Evolutionary conservation across 2,113 vertebrate genomes (phyloP).

Genomic region (Phalacrocorax pelagicus): DNA sequence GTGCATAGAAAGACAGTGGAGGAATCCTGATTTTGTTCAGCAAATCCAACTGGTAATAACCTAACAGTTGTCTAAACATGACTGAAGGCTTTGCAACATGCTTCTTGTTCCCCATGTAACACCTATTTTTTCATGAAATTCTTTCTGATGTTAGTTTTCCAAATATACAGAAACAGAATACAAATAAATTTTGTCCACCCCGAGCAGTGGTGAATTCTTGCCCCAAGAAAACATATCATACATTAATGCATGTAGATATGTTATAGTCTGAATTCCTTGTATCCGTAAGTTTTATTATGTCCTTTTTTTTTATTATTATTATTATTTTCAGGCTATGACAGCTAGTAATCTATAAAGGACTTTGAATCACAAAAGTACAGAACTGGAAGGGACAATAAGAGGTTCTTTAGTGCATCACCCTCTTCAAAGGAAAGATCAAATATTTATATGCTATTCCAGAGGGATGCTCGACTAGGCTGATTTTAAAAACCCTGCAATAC

Average conservation of each 20-base stretch:
- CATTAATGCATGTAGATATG: neutral
- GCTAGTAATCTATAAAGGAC: neutral
- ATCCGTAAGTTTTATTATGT: neutral
- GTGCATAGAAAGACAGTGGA: neutral
- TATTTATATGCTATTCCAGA: constrained; percentile 10
- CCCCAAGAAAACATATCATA: neutral
- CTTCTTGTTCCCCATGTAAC: neutral
- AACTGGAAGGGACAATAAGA: neutral
- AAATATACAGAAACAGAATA: neutral
- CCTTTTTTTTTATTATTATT: neutral
- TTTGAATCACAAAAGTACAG: neutral
- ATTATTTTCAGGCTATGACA: neutral
- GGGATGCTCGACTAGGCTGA: neutral
- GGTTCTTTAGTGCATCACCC: neutral
- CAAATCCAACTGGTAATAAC: neutral
- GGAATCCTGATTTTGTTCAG: neutral
- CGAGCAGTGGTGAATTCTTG: neutral
- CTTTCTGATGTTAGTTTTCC: neutral
- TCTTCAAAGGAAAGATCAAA: constrained; percentile 26
- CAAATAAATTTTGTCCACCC: neutral
- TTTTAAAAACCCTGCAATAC: constrained; percentile 15
- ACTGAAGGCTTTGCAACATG: neutral
- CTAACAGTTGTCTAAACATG: neutral
- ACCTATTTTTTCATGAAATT: neutral
- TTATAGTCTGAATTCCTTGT: neutral